These are phyloP conservation scores for Abscondita cerata DNA, from an alignment of 2,888 invertebrate genomes.

Conservation along the genomic window DNA sequence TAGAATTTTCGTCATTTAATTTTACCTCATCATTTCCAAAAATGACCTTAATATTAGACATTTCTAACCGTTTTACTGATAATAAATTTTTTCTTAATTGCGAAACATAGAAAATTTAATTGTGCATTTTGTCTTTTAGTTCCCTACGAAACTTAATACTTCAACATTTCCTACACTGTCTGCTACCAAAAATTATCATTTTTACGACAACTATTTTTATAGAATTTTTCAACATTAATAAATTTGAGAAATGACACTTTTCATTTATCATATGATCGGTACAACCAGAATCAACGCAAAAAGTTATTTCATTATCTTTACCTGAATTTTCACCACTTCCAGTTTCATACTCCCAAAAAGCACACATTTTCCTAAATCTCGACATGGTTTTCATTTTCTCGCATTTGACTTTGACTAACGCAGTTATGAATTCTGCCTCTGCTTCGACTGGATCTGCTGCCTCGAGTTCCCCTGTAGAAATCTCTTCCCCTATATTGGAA, in stretches of 20 bases:
- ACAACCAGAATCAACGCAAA: constrained; percentile 1
- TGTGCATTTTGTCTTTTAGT: neutral
- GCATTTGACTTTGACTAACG: neutral
- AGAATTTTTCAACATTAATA: neutral
- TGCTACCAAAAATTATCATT: neutral
- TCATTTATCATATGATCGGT: constrained; percentile 3
- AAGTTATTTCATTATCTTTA: neutral
- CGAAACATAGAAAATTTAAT: constrained; percentile 3
- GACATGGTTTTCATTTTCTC: neutral
- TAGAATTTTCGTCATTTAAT: constrained; percentile 6
- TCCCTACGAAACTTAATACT: neutral
- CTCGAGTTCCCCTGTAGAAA: neutral
- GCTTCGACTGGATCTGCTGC: neutral
- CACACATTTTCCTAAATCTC: neutral
- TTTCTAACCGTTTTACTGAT: constrained; percentile 5
- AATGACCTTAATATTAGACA: neutral
- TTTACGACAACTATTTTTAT: constrained; percentile 6
- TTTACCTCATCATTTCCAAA: constrained; percentile 5
- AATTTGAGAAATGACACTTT: neutral
- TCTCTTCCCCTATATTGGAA: neutral
- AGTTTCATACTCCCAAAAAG: neutral
- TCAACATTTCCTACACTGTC: neutral
- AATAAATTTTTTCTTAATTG: constrained; percentile 5
- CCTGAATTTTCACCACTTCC: neutral
- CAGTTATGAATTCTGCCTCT: neutral